Conservation (phyloP, 2,888 invertebrate genomes). For the Drosophila testacea region DNA sequence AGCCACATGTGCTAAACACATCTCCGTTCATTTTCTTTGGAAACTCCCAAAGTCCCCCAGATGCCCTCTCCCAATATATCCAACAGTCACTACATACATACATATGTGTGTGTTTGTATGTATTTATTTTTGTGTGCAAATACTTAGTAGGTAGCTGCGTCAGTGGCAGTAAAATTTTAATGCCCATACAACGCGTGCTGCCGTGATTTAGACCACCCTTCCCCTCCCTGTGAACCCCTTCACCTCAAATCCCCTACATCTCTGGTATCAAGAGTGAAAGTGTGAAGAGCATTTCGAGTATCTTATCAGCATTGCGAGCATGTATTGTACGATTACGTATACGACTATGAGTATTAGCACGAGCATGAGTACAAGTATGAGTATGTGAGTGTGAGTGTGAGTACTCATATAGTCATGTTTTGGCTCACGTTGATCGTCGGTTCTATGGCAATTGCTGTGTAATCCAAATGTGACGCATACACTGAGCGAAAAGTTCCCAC, state of each 20-base stretch:
- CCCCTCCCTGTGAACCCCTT: background rate
- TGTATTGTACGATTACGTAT: conserved; percentile 43
- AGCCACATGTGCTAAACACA: conserved; percentile 64
- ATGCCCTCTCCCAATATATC: background rate
- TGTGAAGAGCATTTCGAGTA: conserved; percentile 65
- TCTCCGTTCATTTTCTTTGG: conserved; percentile 40
- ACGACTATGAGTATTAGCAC: conserved; percentile 12
- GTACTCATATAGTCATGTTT: conserved; percentile 13
- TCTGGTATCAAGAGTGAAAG: conserved; percentile 55
- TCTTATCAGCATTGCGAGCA: conserved; percentile 64
- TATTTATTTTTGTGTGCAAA: conserved; percentile 13
- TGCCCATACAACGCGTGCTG: conserved; percentile 56
- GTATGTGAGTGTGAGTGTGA: conserved; percentile 4
- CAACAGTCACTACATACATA: conserved; percentile 5
- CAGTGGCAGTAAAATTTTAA: conserved; percentile 70
- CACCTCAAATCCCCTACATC: background rate
- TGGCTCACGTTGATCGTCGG: conserved; percentile 21
- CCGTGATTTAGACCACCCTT: conserved; percentile 55
- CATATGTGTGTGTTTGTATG: background rate
- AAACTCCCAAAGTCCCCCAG: conserved; percentile 7
- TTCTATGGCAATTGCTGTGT: conserved; percentile 29
- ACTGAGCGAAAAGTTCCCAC: conserved; percentile 16
- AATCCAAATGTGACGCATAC: conserved; percentile 36
- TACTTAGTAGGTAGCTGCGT: conserved; percentile 46
- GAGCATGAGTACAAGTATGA: conserved; percentile 7